phyloP scores from a whole-genome alignment of 2,797 vertebrate species.

The Lithobates pipiens region DNA sequence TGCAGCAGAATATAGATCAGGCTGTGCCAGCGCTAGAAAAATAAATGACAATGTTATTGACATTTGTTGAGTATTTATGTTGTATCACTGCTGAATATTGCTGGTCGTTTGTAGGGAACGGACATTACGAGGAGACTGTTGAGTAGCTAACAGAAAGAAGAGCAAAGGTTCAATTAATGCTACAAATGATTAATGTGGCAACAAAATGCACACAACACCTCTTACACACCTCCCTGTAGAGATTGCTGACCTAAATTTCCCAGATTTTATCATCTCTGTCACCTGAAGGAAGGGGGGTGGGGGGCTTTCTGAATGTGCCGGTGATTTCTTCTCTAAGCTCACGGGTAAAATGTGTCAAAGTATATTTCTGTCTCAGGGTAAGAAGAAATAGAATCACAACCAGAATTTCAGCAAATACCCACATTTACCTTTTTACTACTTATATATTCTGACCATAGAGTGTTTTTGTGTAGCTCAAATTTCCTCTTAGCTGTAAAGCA shows the following conservation, averaged over 20 bases:
- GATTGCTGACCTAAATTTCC: conserved; percentile 30
- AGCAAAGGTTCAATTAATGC: conserved; percentile 4
- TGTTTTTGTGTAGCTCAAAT: too few species aligned
- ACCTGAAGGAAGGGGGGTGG: too few species aligned
- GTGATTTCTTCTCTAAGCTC: too few species aligned
- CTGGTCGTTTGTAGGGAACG: conserved; percentile 3
- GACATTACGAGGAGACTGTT: conserved; percentile 6
- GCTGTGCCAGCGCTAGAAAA: conserved; percentile 12
- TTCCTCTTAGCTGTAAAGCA: too few species aligned
- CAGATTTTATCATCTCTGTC: background rate
- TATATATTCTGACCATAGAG: too few species aligned
- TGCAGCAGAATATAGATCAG: conserved; percentile 22
- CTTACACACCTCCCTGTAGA: conserved; percentile 10
- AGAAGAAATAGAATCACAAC: too few species aligned
- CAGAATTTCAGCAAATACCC: too few species aligned
- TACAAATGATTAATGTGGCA: conserved; percentile 34
- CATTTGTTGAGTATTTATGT: conserved; percentile 32
- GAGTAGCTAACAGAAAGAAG: conserved; percentile 9
- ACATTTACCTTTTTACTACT: too few species aligned
- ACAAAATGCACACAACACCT: background rate
- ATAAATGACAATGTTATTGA: conserved; percentile 47
- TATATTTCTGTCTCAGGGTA: too few species aligned
- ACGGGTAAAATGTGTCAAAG: too few species aligned
- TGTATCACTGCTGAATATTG: background rate
- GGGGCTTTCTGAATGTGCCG: too few species aligned